These are phyloP conservation scores for Mirza zaza DNA, from an alignment of 2,113 vertebrate genomes.

Conservation along the genomic window DNA sequence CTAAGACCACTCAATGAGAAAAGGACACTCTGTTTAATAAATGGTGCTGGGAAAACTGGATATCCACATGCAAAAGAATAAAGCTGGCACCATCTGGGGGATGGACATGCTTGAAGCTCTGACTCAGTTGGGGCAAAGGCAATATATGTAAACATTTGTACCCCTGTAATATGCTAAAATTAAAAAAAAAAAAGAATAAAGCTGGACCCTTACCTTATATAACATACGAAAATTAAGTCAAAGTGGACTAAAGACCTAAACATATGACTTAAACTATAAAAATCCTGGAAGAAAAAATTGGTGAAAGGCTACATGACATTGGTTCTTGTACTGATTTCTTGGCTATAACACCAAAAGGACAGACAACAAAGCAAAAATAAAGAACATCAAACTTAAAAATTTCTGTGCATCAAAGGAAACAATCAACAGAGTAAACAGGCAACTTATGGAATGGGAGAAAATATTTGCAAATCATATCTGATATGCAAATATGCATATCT, in stretches of 20 bases:
- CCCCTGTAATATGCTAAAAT: no score
- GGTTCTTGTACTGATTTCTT: neutral
- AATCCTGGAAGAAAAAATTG: neutral
- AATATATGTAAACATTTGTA: no score
- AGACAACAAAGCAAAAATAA: neutral
- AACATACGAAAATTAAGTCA: slow-evolving; percentile 19
- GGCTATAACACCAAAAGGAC: neutral
- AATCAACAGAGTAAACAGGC: neutral
- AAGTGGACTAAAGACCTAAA: slow-evolving; percentile 13
- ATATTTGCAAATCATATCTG: neutral
- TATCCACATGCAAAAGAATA: neutral
- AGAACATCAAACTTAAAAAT: neutral
- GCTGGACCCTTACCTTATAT: neutral
- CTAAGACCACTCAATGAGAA: neutral
- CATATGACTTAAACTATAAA: neutral
- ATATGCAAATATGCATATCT: no score
- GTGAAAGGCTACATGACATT: neutral
- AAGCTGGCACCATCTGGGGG: neutral
- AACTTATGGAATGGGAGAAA: neutral
- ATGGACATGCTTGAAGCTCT: no score
- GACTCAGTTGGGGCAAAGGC: no score
- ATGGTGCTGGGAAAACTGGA: neutral
- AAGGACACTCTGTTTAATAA: neutral
- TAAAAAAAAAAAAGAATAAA: neutral
- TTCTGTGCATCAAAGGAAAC: neutral